phyloP scores from a whole-genome alignment of 1,140 invertebrate genomes.

The Drusus annulatus region DNA sequence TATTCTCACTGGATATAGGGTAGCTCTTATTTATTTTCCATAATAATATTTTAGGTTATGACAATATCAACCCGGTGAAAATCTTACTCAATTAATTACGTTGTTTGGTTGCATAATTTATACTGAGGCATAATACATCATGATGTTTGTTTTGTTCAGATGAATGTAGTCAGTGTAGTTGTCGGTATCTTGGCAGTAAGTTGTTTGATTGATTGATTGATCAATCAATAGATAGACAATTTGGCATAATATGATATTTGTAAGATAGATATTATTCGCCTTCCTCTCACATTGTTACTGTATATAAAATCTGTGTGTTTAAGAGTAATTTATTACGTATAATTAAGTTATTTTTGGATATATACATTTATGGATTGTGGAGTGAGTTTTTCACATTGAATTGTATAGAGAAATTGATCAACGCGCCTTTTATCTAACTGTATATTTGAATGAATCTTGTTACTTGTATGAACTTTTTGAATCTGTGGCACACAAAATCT shows the following conservation, averaged over 20 bases:
- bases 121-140: slow-evolving; percentile 8
- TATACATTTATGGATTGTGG: slow-evolving; percentile 48
- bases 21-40: slow-evolving; percentile 16
- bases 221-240: slow-evolving; percentile 60
- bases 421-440: slow-evolving; percentile 52
- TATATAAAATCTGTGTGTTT: slow-evolving; percentile 41
- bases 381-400: no score
- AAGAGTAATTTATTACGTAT: slow-evolving; percentile 51
- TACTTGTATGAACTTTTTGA: slow-evolving; percentile 50
- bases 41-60: background rate
- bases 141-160: no score
- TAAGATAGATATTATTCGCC: slow-evolving; percentile 24
- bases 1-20: background rate
- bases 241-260: slow-evolving; percentile 59
- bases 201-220: background rate
- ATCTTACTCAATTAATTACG: background rate
- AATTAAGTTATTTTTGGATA: slow-evolving; percentile 54
- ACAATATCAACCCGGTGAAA: slow-evolving; percentile 17
- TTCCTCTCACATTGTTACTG: slow-evolving; percentile 47
- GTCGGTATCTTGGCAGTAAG: background rate
- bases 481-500: slow-evolving; percentile 58
- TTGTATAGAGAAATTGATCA: slow-evolving; percentile 36
- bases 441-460: slow-evolving; percentile 52
- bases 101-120: background rate
- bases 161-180: background rate